Evolutionary conservation across 2,888 invertebrate genomes (phyloP).

Genomic region (Lobophora halterata): DNA sequence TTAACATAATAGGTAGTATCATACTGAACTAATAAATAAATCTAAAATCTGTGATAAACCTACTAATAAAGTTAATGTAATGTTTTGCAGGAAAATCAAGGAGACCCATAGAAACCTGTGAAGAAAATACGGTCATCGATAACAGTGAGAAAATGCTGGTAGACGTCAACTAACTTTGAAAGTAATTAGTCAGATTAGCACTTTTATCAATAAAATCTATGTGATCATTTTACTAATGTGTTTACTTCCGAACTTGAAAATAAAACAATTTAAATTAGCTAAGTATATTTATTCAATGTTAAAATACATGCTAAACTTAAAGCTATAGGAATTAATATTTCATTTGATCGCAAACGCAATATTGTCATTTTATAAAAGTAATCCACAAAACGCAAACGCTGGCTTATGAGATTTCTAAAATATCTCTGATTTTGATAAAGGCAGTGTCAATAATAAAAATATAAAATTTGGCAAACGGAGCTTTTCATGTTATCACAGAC

Average conservation of each 20-base stretch:
- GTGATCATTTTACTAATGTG: background rate
- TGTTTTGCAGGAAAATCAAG: constrained; percentile 45
- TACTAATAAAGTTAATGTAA: constrained; percentile 4
- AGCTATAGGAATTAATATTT: constrained; percentile 15
- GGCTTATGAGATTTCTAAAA: constrained; percentile 18
- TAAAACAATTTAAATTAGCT: constrained; percentile 1
- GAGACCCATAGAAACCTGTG: constrained; percentile 30
- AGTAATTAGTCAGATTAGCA: background rate
- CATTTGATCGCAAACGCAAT: too few species aligned
- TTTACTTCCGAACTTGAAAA: background rate
- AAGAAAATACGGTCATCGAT: constrained; percentile 28
- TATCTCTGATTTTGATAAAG: constrained; percentile 26
- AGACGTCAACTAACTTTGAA: constrained; percentile 12
- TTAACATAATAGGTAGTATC: too few species aligned
- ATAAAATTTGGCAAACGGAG: constrained; percentile 43
- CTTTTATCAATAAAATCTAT: background rate
- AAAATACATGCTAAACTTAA: constrained; percentile 37
- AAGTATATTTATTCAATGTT: constrained; percentile 40
- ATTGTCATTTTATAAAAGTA: constrained; percentile 20
- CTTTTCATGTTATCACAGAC: constrained; percentile 29
- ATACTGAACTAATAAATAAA: too few species aligned
- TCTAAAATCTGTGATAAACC: too few species aligned
- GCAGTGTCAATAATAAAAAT: constrained; percentile 23
- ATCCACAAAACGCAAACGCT: constrained; percentile 22
- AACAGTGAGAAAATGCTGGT: constrained; percentile 30